Evolutionary conservation across 2,888 invertebrate species (phyloP), one percentile per base, ranked within the genome.

Genomic region (Norana najaformis): DNA sequence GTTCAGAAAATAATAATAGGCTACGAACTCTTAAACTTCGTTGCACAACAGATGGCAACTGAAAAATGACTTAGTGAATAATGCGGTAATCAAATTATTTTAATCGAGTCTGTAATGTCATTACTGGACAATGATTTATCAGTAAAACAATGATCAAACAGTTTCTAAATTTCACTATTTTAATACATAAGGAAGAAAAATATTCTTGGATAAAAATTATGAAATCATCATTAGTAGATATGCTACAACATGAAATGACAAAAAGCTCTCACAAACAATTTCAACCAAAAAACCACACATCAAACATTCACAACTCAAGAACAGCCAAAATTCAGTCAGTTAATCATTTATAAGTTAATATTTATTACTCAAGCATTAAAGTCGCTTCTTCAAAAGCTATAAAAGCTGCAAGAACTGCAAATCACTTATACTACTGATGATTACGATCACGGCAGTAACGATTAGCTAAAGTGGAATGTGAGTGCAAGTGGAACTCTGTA

Each of bases 61-160:
- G 69, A 69, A 69, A 53, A 69, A 69, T 69, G 69, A 69, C 69
- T 69, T 69, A 69, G 69, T 69, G 30, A 69, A 69, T n/a, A 30
- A 69, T 69, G 69, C 69, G n/a, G n/a, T 69, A 69, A 69, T 69
- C 69, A 69, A 69, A n/a, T 69, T 69, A 69, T 69, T n/a, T n/a
- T 8, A 69, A 69, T 69, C n/a, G n/a, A 69, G 11, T n/a, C n/a
- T n/a, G n/a, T n/a, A 69, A 30, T 69, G 69, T 69, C 69, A 23
- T n/a, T 69, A 69, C n/a, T 69, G n/a, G 69, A 69, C 69, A n/a
- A 69, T 69, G n/a, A 11, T 69, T 69, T 8, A 47, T 47, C n/a
- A 30, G 0, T 8, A n/a, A 69, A 69, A 8, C 30, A 69, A n/a
- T 69, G 69, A n/a, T 69, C 69, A 69, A 69, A 69, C 69, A n/a